Evolutionary conservation across 2,888 invertebrate species (phyloP).

Genomic region (Augochlorella aurata): DNA sequence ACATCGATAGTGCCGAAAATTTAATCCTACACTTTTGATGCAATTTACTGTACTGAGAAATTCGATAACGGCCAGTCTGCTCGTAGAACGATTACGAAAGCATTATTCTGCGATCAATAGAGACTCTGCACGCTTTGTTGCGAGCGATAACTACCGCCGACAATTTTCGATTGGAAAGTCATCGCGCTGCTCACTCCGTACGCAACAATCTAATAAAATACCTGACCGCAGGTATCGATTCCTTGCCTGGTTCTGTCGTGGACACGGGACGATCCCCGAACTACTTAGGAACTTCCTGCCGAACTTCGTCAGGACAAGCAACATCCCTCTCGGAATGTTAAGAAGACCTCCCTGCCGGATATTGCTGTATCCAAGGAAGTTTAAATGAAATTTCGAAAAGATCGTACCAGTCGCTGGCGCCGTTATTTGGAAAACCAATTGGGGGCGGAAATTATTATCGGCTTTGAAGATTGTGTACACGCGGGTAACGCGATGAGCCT

Average conservation of each 20-base stretch:
- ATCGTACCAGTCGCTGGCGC: background rate
- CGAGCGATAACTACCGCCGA: background rate
- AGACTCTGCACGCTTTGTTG: background rate
- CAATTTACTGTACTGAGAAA: background rate
- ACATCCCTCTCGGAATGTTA: constrained; percentile 7
- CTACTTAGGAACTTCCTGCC: constrained; percentile 2
- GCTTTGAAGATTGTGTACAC: background rate
- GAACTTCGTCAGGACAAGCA: background rate
- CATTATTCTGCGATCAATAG: background rate
- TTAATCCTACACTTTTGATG: background rate
- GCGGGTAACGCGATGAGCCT: background rate
- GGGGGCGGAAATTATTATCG: background rate
- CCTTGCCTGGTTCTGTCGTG: background rate
- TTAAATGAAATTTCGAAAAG: background rate
- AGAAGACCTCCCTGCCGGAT: background rate
- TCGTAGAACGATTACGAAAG: background rate
- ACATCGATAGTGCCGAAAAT: background rate
- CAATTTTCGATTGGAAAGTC: background rate
- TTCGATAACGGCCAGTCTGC: background rate
- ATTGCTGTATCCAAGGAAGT: background rate
- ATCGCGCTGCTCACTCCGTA: background rate
- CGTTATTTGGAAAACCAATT: background rate
- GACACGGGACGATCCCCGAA: background rate
- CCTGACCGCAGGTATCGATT: constrained; percentile 4
- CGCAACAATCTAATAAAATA: background rate